Base-by-base conservation (phyloP, 1,140 invertebrate genomes). In the Drosophila simulans region DNA sequence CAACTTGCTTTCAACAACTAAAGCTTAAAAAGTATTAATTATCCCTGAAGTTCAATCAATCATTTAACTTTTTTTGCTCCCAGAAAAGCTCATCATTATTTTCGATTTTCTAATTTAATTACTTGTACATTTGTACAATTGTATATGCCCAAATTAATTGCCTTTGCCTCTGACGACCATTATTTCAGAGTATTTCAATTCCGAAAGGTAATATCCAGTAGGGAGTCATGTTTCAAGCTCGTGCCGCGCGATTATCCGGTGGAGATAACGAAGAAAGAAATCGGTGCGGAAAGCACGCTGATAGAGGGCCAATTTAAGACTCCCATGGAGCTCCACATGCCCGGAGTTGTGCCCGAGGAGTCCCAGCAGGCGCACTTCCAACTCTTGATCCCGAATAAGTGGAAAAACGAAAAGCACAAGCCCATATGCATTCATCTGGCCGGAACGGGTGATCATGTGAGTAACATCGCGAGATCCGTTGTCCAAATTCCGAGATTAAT, bases 381-480 rank as follows among this genome's bases (percentile, higher is more conserved):
- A 93, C 93, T 98, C 40, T 91, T 99, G 52, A 91, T 99, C 70
- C 98, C 98, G 1, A 94, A 95, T 46, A 94, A 95, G 77, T 99
- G 97, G 97, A 92, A 92, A 4, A 94, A 94, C 15, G 91, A 94
- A 52, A 93, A 93, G 74, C 93, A 95, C 64, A 97, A 96, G 92
- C 98, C 98, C 17, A 94, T 99, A 31, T 98, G 98, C 93, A 94
- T 99, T 75, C 98, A 99, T 92, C 93, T 99, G 64, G 98, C 98
- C 60, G 98, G 98, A 43, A 99, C 99, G 60, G 99, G 99, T 49
- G 99, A 99, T 94, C 98, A 99, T 94, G 98, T 98, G 94, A 94
- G 95, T 93, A 43, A 34, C 2, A n/a, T 46, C 0, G 17, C 11
- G 58, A 34, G 10, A 27, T 37, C n/a, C 11, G 13, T 37, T 39